A percentile compares a stretch with the other conserved stretches of the same genome.
Evolutionary conservation across 2,797 vertebrate species (phyloP).

Genomic region (Tragopan temminckii): DNA sequence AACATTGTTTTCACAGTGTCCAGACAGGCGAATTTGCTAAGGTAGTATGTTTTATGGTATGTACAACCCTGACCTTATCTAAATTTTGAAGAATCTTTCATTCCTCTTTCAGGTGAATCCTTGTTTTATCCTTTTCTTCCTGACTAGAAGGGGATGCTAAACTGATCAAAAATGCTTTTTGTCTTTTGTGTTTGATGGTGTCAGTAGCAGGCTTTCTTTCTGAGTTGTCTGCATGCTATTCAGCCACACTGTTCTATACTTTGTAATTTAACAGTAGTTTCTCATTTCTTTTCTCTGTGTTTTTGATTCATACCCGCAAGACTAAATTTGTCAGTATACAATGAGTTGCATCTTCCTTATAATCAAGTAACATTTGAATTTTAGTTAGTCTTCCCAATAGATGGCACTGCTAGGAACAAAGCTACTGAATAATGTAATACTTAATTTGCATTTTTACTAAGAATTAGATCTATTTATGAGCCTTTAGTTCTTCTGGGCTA

Average conservation of each 20-base stretch:
- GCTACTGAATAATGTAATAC: not conserved
- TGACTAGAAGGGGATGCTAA: not conserved
- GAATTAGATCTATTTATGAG: not conserved
- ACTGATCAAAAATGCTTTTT: conserved; percentile 28
- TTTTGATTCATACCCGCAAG: not conserved
- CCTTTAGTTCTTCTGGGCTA: not conserved
- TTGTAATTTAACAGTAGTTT: not conserved
- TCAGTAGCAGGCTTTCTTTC: not conserved
- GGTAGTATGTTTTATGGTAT: not conserved
- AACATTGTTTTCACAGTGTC: not conserved
- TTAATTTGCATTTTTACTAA: not conserved
- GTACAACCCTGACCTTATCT: not conserved
- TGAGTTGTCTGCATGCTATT: conserved; percentile 1
- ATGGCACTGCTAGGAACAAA: conserved; percentile 55
- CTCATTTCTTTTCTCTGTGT: not conserved
- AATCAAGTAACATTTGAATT: not conserved
- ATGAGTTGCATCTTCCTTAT: not conserved
- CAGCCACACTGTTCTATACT: not conserved
- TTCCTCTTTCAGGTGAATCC: not conserved
- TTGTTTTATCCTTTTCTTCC: not conserved
- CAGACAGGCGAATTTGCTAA: not conserved
- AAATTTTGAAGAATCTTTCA: not conserved
- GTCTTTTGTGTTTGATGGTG: not conserved
- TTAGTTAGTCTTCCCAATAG: conserved; percentile 45
- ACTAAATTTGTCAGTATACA: not conserved